These are phyloP conservation scores for Saccostrea cuccullata DNA, from an alignment of 1,140 invertebrate species.

Conservation along the genomic window DNA sequence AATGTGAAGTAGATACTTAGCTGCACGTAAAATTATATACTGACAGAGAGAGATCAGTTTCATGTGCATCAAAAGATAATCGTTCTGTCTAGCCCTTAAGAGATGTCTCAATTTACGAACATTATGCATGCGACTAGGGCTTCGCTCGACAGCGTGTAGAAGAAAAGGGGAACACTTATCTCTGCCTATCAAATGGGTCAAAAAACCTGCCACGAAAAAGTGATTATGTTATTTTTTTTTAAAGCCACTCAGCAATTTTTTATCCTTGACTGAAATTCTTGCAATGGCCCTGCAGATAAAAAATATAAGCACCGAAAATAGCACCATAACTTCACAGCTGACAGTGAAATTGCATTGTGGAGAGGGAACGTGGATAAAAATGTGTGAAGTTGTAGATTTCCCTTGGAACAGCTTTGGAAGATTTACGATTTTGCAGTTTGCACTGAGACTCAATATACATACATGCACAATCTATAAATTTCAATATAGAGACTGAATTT, in stretches of 20 bases:
- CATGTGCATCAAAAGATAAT: background rate
- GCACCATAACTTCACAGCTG: background rate
- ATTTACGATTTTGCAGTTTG: no score
- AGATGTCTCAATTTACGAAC: background rate
- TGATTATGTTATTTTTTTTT: background rate
- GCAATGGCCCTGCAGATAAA: background rate
- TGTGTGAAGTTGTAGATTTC: background rate
- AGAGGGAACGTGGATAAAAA: background rate
- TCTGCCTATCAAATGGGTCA: conserved; percentile 26
- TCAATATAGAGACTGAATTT: no score
- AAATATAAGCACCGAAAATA: background rate
- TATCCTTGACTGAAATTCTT: conserved; percentile 21
- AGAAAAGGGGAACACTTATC: background rate
- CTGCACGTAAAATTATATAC: no score
- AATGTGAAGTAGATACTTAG: no score
- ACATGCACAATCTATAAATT: no score
- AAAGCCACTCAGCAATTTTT: background rate
- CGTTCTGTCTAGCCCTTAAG: background rate
- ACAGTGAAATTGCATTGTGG: background rate
- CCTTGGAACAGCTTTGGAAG: no score
- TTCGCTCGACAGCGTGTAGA: background rate
- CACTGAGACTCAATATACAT: no score
- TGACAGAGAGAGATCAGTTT: background rate
- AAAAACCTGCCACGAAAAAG: background rate
- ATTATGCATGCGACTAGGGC: background rate